These are phyloP conservation scores for Tetheella fluctuosa DNA, from an alignment of 2,888 invertebrate genomes.

Conservation along the genomic window DNA sequence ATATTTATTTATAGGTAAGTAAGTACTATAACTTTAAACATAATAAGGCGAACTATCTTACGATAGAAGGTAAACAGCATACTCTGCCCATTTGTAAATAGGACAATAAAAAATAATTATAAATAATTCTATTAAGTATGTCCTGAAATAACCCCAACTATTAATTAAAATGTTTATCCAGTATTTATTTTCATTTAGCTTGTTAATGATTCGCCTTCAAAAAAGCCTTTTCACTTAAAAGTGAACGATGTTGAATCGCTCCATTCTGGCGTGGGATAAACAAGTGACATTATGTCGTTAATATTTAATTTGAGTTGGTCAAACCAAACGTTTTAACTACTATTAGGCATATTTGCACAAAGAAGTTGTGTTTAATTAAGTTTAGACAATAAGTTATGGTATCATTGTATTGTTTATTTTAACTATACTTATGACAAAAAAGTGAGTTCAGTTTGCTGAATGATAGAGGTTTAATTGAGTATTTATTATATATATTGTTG, in stretches of 20 bases:
- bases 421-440: conserved; percentile 82
- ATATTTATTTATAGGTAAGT: conserved; percentile 5
- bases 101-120: conserved; percentile 8
- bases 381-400: conserved; percentile 84
- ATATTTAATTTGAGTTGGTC: conserved; percentile 64
- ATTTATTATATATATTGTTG: conserved; percentile 85
- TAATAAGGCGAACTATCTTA: conserved; percentile 1
- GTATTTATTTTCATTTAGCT: background rate
- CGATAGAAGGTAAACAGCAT: background rate
- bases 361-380: conserved; percentile 84
- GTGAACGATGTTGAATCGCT: conserved; percentile 13
- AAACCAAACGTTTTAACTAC: conserved; percentile 80
- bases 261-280: background rate
- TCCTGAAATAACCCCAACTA: conserved; percentile 5
- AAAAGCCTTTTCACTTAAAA: conserved; percentile 6
- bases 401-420: conserved; percentile 81
- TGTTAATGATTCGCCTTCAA: conserved; percentile 1
- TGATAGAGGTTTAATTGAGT: conserved; percentile 84
- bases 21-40: conserved; percentile 6
- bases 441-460: conserved; percentile 85
- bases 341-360: conserved; percentile 85
- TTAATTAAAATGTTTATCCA: background rate
- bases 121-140: conserved; percentile 5
- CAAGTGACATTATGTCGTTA: conserved; percentile 23
- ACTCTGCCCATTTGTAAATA: conserved; percentile 7